These are phyloP conservation scores for Murina feae DNA, from an alignment of 2,113 vertebrate species.

Conservation along the genomic window DNA sequence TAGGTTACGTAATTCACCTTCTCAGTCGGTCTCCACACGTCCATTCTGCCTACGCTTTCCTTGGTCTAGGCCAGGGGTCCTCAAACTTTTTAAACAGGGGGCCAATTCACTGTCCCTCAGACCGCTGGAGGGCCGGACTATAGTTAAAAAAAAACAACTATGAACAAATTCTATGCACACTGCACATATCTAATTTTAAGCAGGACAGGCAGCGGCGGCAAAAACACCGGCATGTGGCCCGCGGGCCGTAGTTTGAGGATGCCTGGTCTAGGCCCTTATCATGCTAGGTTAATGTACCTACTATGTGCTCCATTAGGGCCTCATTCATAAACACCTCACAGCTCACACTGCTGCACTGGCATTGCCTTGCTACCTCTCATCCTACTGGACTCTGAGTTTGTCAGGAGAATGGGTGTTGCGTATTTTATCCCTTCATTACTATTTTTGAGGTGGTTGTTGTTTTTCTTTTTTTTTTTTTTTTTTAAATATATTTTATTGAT, in stretches of 20 bases:
- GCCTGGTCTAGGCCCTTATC: not conserved
- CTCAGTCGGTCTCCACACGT: not conserved
- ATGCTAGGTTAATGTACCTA: not conserved
- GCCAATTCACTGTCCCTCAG: too few relatives aligned
- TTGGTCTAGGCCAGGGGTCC: not conserved
- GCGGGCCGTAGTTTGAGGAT: too few relatives aligned
- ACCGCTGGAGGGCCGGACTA: too few relatives aligned
- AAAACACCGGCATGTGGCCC: too few relatives aligned
- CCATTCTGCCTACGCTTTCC: not conserved
- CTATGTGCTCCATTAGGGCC: rapidly evolving
- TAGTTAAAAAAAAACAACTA: too few relatives aligned
- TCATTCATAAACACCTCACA: not conserved
- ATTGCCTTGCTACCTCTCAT: not conserved
- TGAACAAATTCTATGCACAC: too few relatives aligned
- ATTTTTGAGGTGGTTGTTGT: not conserved
- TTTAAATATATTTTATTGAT: too few relatives aligned
- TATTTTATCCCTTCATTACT: not conserved
- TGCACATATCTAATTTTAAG: too few relatives aligned
- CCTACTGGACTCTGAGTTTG: not conserved
- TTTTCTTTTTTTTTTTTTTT: too few relatives aligned
- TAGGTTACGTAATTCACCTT: not conserved
- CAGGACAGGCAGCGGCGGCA: too few relatives aligned
- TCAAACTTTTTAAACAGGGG: too few relatives aligned
- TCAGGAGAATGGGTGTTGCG: not conserved
- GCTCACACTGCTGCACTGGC: not conserved